Evolutionary conservation across 2,888 invertebrate species (phyloP).

Genomic region (Celastrina argiolus): DNA sequence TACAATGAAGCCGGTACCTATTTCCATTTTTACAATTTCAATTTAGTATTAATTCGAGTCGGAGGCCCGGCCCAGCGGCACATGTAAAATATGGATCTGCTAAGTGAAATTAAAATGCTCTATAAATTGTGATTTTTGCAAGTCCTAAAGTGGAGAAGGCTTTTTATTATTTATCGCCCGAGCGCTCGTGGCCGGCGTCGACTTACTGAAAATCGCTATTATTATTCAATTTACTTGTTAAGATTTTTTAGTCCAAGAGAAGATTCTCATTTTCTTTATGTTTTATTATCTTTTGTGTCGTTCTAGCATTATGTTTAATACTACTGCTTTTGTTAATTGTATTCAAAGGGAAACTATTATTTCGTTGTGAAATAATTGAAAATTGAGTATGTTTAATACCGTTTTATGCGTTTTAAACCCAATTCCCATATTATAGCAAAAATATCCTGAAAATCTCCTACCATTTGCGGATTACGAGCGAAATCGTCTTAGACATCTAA

Average conservation of each 20-base stretch:
- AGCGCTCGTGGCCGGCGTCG: constrained; percentile 62
- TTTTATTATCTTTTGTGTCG: neutral
- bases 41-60: constrained; percentile 77
- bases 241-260: constrained; percentile 56
- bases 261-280: constrained; percentile 34
- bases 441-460: neutral
- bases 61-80: constrained; percentile 70
- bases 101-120: constrained; percentile 79
- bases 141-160: constrained; percentile 78
- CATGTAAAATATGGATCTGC: constrained; percentile 79
- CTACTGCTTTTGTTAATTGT: neutral
- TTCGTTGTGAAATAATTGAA: no score
- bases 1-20: constrained; percentile 66
- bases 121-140: constrained; percentile 79
- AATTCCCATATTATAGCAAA: neutral
- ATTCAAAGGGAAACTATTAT: neutral
- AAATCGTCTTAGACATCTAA: neutral
- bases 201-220: constrained; percentile 71
- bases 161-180: constrained; percentile 75
- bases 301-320: neutral
- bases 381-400: no score
- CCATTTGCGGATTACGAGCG: constrained; percentile 5
- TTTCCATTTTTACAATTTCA: constrained; percentile 79
- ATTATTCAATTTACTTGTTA: constrained; percentile 73
- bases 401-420: no score